Base-by-base conservation (phyloP, 2,888 invertebrate species). In the Apamea epomidion region DNA sequence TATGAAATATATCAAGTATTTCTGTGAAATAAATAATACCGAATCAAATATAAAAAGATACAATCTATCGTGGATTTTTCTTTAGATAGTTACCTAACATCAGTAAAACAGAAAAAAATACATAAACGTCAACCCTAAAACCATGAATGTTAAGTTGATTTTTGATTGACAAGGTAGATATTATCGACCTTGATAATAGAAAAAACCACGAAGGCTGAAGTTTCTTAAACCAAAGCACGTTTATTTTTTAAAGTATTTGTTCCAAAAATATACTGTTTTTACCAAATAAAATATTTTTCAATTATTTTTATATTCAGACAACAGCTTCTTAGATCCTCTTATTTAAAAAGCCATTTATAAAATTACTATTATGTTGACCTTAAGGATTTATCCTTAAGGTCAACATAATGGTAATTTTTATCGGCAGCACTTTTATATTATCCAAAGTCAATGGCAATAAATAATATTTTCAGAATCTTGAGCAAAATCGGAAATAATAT, bases 1-100 rank as follows among this genome's bases (percentile, higher is more conserved):
- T 70, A 48, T 67, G 65, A 79, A 78, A 78, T 58, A 32, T 45
- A 65, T 62, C 45, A 62, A 65, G 58, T 37, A 71, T 58, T 74
- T n/a, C 18, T 74, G n/a, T 25, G 32, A 60, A 51, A 67, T 21
- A 37, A 37, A 82, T 64, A 82, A 72, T 18, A 68, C 0, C 10
- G 12, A 74, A 74, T 29, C n/a, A 29, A 48, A 80, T 48, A 37
- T 18, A 18, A 16, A 45, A 16, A 42, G 1, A 68, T 2, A 32
- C 5, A 16, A 4, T 48, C 25, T 16, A n/a, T 32, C 18, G 71
- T 42, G 5, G 45, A 18, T 42, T 64, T 64, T 51, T 12, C 25
- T 64, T 51, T 16, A 42, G 48, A 14, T 54, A 18, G 42, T 60
- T n/a, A 68, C n/a, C n/a, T 42, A 51, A 54, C 7, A n/a, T n/a